Conservation (phyloP, 2,888 invertebrate species). For the Clistopyga incitator region DNA sequence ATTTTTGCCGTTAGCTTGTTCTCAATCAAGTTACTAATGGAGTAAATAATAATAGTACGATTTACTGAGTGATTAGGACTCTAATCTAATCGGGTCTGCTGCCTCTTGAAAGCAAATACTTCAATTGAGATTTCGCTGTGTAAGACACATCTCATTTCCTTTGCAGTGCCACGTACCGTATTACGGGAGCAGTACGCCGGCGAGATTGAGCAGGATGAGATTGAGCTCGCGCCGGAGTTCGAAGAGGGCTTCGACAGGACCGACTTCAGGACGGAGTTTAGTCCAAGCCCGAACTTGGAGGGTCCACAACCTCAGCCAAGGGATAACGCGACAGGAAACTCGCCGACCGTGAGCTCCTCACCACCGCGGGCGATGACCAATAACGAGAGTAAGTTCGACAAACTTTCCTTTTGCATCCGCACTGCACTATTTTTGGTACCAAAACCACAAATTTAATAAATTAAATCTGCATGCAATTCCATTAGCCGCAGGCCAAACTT, state of each 20-base stretch:
- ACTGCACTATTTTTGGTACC: slow-evolving; percentile 12
- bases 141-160: slow-evolving; percentile 11
- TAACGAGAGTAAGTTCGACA: slow-evolving; percentile 80
- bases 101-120: background rate
- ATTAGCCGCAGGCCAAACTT: background rate
- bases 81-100: background rate
- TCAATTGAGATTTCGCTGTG: slow-evolving; percentile 6
- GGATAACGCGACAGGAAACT: slow-evolving; percentile 78
- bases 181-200: slow-evolving; percentile 93
- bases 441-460: slow-evolving; percentile 13
- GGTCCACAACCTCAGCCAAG: slow-evolving; percentile 81
- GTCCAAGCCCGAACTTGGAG: slow-evolving; percentile 84
- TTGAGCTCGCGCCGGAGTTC: slow-evolving; percentile 82
- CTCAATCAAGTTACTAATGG: background rate
- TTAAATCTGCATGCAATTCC: slow-evolving; percentile 28
- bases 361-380: slow-evolving; percentile 82
- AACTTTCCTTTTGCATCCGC: slow-evolving; percentile 49
- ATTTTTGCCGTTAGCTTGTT: too few relatives aligned
- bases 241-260: slow-evolving; percentile 84
- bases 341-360: slow-evolving; percentile 81
- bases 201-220: slow-evolving; percentile 91
- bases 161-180: slow-evolving; percentile 92
- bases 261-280: slow-evolving; percentile 84
- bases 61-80: background rate
- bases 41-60: background rate